Base-by-base conservation (phyloP, 2,113 vertebrate species). In the Mola mola region DNA sequence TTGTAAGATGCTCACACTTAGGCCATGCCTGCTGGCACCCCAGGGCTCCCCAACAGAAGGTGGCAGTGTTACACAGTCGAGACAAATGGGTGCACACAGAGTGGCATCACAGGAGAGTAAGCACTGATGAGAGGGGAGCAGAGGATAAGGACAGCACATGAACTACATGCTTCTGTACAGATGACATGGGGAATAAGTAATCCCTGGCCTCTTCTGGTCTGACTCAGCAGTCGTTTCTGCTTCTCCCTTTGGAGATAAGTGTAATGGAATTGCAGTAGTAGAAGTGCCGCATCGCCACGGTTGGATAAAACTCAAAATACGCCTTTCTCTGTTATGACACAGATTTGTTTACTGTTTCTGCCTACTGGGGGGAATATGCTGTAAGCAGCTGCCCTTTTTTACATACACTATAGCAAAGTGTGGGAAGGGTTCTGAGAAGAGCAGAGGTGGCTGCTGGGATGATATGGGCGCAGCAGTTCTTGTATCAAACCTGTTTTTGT, bases 61-160 rank as follows among this genome's bases (percentile, higher is more conserved):
- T 87, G 89, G 91, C 90, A 87, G 74, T 86, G 83, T 90, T 67
- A 82, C 79, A 88, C 82, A 85, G 79, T 76, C 26, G 66, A 82
- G 78, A 77, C 70, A 79, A 78, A 84, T 66, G 58, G 58, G 65
- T 43, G 59, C 57, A 46, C 25, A n/a, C 66, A 80, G 80, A 60
- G 70, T 40, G 71, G 66, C 63, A 56, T 78, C 69, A 67, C 53
- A 64, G 65, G 64, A 72, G 57, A 77, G 71, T 47, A 51, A 69
- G 72, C 55, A 16, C 69, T 55, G 71, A 65, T 33, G 80, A 76
- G 68, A 72, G 64, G 66, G 64, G 60, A 71, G 59, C 17, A 36
- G 74, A 59, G 75, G 68, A 80, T 71, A 40, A 80, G 80, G 75
- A 74, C 73, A 42, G 62, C 66, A 62, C 76, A 72, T 77, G 71